Conservation (phyloP, 2,888 invertebrate genomes). For the Nymphalis polychloros region DNA sequence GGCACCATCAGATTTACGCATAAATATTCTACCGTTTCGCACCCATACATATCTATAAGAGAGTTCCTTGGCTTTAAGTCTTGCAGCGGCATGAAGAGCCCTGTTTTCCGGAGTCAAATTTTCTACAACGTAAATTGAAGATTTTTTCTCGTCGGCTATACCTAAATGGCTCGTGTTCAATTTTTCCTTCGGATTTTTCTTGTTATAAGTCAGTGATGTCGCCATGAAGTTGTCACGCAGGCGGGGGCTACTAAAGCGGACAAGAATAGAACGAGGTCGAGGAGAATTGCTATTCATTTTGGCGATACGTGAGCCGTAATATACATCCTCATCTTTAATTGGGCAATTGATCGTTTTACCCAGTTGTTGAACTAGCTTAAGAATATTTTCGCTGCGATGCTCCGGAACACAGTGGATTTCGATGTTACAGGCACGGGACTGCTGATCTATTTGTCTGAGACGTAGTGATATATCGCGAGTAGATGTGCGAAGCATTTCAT, state of each 20-base stretch:
- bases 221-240: slow-evolving; percentile 37
- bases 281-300: slow-evolving; percentile 33
- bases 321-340: slow-evolving; percentile 24
- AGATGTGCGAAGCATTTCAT: slow-evolving; percentile 21
- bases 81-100: slow-evolving; percentile 43
- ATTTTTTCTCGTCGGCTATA: slow-evolving; percentile 29
- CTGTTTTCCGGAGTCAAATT: slow-evolving; percentile 42
- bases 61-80: slow-evolving; percentile 39
- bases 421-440: slow-evolving; percentile 35
- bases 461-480: slow-evolving; percentile 18
- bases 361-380: slow-evolving; percentile 35
- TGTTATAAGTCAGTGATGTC: slow-evolving; percentile 34
- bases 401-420: slow-evolving; percentile 42
- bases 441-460: slow-evolving; percentile 36
- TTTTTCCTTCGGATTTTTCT: slow-evolving; percentile 33
- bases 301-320: slow-evolving; percentile 38
- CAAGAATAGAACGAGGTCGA: slow-evolving; percentile 37
- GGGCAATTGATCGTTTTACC: slow-evolving; percentile 30
- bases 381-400: slow-evolving; percentile 38
- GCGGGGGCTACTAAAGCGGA: slow-evolving; percentile 35
- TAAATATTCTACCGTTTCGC: slow-evolving; percentile 40
- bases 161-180: slow-evolving; percentile 38
- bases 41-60: slow-evolving; percentile 44
- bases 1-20: slow-evolving; percentile 31
- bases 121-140: slow-evolving; percentile 40